These are phyloP conservation scores for Drosophila kohkoa DNA, from an alignment of 1,140 invertebrate genomes.

Conservation along the genomic window DNA sequence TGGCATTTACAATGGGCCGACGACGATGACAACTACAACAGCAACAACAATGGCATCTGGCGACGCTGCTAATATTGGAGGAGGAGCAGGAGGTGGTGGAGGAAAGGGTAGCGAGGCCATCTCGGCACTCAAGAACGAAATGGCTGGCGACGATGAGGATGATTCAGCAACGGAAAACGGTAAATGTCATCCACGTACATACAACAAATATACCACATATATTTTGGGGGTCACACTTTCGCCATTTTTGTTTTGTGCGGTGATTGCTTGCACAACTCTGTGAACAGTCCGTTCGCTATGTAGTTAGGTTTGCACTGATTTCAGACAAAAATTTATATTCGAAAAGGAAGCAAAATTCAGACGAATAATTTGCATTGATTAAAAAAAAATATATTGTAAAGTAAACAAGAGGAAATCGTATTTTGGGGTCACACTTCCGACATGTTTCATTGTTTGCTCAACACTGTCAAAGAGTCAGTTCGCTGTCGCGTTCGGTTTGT, in stretches of 20 bases:
- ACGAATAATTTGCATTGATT: no score
- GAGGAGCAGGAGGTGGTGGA: constrained; percentile 3
- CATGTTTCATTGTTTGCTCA: no score
- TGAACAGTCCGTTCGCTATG: constrained; percentile 6
- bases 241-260: constrained; percentile 5
- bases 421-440: no score
- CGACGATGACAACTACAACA: constrained; percentile 38
- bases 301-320: background rate
- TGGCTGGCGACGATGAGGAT: constrained; percentile 74
- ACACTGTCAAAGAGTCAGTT: no score
- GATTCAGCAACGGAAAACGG: constrained; percentile 80
- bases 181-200: constrained; percentile 56
- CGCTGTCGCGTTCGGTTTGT: no score
- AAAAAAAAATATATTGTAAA: no score
- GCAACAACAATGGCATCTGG: constrained; percentile 31
- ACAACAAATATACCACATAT: constrained; percentile 18
- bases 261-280: constrained; percentile 2
- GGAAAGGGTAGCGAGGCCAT: constrained; percentile 30
- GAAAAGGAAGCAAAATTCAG: no score
- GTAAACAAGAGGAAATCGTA: no score
- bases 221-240: constrained; percentile 33
- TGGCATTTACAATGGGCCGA: constrained; percentile 90
- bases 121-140: constrained; percentile 48
- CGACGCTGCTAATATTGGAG: constrained; percentile 27
- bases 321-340: no score